A percentile compares a stretch with the other conserved stretches of the same genome.
Conservation (phyloP, 2,113 vertebrate species). For the Phaethornis superciliosus region DNA sequence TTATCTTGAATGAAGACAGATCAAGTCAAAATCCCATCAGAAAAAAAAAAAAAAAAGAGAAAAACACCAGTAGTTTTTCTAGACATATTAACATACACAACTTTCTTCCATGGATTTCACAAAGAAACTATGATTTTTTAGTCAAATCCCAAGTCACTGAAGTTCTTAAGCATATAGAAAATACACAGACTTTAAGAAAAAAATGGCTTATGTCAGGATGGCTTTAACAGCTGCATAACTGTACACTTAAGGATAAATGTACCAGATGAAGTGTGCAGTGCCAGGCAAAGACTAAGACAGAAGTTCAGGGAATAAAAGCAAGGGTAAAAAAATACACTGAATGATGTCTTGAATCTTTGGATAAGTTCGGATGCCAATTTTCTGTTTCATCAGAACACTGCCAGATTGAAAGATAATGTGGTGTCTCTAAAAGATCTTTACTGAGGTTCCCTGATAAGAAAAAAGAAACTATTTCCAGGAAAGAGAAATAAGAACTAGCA, state of each 20-base stretch:
- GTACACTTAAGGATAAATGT: not conserved
- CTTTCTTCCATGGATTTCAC: not conserved
- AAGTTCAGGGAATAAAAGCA: not conserved
- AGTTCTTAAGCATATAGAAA: not conserved
- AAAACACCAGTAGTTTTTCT: not conserved
- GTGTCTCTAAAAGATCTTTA: not conserved
- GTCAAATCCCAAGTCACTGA: not conserved
- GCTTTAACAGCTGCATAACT: not conserved
- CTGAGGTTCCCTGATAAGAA: not conserved
- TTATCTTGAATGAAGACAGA: not conserved
- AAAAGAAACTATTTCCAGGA: not conserved
- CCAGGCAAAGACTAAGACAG: not conserved
- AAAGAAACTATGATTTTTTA: not conserved
- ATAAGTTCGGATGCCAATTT: not conserved
- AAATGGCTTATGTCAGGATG: not conserved
- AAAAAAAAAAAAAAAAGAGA: accelerated
- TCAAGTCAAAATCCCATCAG: not conserved
- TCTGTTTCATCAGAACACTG: not conserved
- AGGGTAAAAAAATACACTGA: not conserved
- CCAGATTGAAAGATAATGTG: not conserved
- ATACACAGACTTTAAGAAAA: not conserved
- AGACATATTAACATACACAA: not conserved
- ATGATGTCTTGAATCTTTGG: not conserved
- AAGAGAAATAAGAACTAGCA: not conserved
- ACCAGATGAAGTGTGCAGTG: not conserved